Evolutionary conservation across 2,113 vertebrate genomes (phyloP).

Genomic region (Paradisaea rubra): DNA sequence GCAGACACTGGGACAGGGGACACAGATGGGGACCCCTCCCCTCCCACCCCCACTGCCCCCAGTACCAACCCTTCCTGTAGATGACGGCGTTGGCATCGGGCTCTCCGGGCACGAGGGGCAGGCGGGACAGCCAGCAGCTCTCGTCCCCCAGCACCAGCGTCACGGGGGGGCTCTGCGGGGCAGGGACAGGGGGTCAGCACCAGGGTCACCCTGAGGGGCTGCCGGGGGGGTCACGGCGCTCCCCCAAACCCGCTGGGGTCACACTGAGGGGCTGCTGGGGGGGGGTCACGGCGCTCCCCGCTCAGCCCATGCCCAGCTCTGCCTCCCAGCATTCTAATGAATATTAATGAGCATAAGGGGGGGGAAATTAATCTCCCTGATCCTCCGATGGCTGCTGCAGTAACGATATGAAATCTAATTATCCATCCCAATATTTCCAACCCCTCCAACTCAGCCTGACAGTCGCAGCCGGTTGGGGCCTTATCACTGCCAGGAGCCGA

Average conservation of each 20-base stretch:
- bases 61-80: constrained; percentile 81
- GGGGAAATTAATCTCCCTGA: constrained; percentile 91
- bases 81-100: constrained; percentile 77
- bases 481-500: constrained; percentile 65
- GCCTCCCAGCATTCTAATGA: constrained; percentile 79
- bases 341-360: constrained; percentile 85
- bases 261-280: no score
- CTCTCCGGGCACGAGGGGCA: constrained; percentile 72
- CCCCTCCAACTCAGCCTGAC: constrained; percentile 73
- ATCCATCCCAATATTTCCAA: constrained; percentile 94
- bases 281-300: accelerated
- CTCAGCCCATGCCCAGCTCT: background rate
- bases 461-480: constrained; percentile 55
- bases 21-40: background rate
- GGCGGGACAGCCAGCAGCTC: constrained; percentile 80
- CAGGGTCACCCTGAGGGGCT: background rate
- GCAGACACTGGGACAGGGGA: background rate
- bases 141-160: constrained; percentile 78
- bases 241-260: background rate
- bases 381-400: constrained; percentile 87
- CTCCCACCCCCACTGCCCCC: accelerated
- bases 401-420: constrained; percentile 98
- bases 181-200: background rate
- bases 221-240: background rate
- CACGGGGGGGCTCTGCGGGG: constrained; percentile 35